Percentiles rank a stretch among this genome's conserved stretches.
Conservation (phyloP, 2,797 vertebrate species). For the Peromyscus aztecus region DNA sequence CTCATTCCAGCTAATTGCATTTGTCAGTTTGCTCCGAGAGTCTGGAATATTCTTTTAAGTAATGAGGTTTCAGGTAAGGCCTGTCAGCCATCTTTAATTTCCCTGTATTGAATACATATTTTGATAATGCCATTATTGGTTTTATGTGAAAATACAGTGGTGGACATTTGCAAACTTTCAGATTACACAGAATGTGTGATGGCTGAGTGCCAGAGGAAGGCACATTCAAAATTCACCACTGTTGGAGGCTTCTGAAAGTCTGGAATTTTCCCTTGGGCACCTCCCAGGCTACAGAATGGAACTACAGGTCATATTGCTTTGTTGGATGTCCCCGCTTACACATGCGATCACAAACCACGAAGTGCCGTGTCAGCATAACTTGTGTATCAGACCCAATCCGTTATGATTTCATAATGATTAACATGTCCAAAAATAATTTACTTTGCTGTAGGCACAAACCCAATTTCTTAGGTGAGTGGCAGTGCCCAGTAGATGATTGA, state of each 20-base stretch:
- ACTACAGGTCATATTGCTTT: not conserved
- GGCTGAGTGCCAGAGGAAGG: fast-evolving
- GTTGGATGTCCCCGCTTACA: not conserved
- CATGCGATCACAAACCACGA: not conserved
- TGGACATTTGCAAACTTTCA: not conserved
- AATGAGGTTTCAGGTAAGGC: not conserved
- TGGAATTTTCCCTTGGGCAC: not conserved
- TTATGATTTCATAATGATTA: conserved; percentile 11
- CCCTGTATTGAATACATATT: not conserved
- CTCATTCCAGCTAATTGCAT: not conserved
- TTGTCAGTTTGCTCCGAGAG: not conserved
- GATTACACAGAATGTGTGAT: no score
- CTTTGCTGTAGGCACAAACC: conserved; percentile 10
- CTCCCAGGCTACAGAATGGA: not conserved
- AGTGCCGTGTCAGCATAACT: not conserved
- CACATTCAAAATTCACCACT: fast-evolving
- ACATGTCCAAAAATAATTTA: not conserved
- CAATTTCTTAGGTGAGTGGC: not conserved
- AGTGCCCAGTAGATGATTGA: no score
- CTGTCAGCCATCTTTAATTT: not conserved
- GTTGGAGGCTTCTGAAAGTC: not conserved
- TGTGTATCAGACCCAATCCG: not conserved
- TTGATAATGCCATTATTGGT: not conserved
- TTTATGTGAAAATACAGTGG: not conserved
- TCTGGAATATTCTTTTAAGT: not conserved